Conservation (phyloP, 2,888 invertebrate species). For the Heliconius ethilla region DNA sequence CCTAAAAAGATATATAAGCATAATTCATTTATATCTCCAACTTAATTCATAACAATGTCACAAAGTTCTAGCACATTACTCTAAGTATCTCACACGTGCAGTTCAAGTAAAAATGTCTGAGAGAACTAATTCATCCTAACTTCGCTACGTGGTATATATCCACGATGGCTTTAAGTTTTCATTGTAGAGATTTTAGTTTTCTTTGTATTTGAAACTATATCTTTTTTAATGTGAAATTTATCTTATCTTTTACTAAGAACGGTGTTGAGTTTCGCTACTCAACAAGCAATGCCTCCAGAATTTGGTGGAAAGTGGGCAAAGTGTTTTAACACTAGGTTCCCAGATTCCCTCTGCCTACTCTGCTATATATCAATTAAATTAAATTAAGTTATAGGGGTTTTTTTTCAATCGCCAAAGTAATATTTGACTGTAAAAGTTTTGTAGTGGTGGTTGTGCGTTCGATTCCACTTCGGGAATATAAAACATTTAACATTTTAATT, state of each 20-base stretch:
- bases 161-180: not conserved
- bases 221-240: not conserved
- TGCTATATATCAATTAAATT: too few species aligned
- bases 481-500: too few species aligned
- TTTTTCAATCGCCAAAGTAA: too few species aligned
- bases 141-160: slow-evolving; percentile 8
- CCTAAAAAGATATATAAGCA: not conserved
- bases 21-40: not conserved
- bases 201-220: not conserved
- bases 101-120: slow-evolving; percentile 38
- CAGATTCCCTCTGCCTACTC: too few species aligned
- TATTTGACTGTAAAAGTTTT: too few species aligned
- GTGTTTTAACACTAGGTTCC: too few species aligned
- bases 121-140: slow-evolving; percentile 32
- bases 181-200: not conserved
- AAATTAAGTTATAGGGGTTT: too few species aligned
- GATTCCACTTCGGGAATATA: too few species aligned
- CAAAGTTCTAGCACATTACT: slow-evolving; percentile 32
- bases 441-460: too few species aligned
- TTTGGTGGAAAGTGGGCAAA: too few species aligned
- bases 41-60: slow-evolving; percentile 29
- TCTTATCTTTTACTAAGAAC: not conserved
- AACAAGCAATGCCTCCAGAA: too few species aligned
- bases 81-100: slow-evolving; percentile 37
- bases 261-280: too few species aligned